Base-by-base conservation (phyloP, 2,113 vertebrate genomes). In the Labeo rohita region DNA sequence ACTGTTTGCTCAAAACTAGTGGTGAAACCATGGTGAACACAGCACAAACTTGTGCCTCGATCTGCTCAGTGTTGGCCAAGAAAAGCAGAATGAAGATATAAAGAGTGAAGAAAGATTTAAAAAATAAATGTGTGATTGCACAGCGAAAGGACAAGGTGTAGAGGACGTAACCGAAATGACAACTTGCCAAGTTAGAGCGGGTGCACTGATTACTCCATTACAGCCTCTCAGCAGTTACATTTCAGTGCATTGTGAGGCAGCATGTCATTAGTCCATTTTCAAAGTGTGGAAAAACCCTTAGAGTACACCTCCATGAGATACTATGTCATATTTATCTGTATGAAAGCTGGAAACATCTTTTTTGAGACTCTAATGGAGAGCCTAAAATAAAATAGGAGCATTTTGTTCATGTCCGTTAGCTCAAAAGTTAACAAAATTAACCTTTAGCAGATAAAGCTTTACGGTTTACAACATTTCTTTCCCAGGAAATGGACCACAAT, bases 121-220 rank as follows among this genome's bases (percentile, higher is more conserved):
- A 68, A 50, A 18, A 16, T 13, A 68, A 15, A 23, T 59, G 7
- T 80, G 28, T 61, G 11, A 61, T 21, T 21, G 12, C 6, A 45
- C 36, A 74, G 54, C 73, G 8, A 21, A 16, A 39, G 66, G 61
- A 39, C 43, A 34, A 45, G 34, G 59, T 43, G 16, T 15, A 72
- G 16, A 8, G 16, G 28, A 18, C 34, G 10, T 21, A 83, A 23
- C 28, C 43, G 45, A 83, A 83, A 76, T 56, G 10, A 84, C 45
- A 80, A 18, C 23, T n/a, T 80, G 34, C 28, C 3, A 68, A 49
- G 23, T 80, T 54, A 28, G 1, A 28, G 56, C 28, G 70, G 68
- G 68, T 8, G 12, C 83, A 49, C 23, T 87, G 63, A 82, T 82
- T 87, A 85, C 73, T 77, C 66, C 54, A 76, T 83, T 75, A 80